phyloP scores from a whole-genome alignment of 2,888 invertebrate genomes.

The Lithophane semibrunnea region DNA sequence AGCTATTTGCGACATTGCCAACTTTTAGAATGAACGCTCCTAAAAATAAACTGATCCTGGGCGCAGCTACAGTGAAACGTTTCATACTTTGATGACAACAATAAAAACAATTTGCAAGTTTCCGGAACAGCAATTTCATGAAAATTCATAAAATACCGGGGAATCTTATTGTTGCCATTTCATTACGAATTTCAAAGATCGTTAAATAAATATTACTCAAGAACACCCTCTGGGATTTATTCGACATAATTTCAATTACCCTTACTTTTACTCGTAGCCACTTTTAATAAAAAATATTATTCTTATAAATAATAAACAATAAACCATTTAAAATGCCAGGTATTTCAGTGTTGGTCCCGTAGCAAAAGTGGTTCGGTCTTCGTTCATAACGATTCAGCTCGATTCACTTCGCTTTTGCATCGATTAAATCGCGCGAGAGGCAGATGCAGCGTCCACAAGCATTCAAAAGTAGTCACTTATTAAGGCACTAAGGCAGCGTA shows the following conservation, averaged over 20 bases:
- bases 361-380: background rate
- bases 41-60: background rate
- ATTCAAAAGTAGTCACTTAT: too few species aligned
- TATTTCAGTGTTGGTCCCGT: background rate
- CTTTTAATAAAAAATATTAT: background rate
- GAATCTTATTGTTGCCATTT: conserved; percentile 18
- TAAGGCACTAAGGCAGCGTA: too few species aligned
- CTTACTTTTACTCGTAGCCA: background rate
- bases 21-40: too few species aligned
- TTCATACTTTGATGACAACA: conserved; percentile 6
- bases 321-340: background rate
- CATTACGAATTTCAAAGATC: conserved; percentile 13
- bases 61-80: background rate
- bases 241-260: background rate
- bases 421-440: too few species aligned
- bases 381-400: too few species aligned
- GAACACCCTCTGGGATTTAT: background rate
- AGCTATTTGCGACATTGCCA: too few species aligned
- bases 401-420: too few species aligned
- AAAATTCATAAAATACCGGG: conserved; percentile 19
- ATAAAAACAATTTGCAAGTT: conserved; percentile 29
- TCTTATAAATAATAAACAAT: background rate
- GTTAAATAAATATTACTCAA: conserved; percentile 19
- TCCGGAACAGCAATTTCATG: conserved; percentile 32
- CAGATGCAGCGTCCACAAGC: too few species aligned